Percentiles rank a stretch among this genome's conserved stretches.
Conservation (phyloP, 2,888 invertebrate genomes). For the Notocelia uddmanniana region DNA sequence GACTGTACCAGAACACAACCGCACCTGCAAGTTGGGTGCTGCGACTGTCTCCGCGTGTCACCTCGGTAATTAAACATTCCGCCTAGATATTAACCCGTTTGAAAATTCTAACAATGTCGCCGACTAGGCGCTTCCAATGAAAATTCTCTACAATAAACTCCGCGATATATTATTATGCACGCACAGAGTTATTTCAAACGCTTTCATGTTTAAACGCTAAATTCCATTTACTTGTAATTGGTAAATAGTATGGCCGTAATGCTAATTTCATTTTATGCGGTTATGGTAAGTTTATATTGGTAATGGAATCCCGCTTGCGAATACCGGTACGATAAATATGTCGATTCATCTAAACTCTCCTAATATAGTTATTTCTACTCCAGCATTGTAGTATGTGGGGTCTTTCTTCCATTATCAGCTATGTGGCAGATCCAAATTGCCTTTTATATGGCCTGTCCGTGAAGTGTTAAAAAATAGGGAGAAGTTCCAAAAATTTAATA, state of each 20-base stretch:
- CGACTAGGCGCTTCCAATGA: slow-evolving; percentile 66
- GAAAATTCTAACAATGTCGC: slow-evolving; percentile 80
- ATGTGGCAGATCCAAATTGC: slow-evolving; percentile 88
- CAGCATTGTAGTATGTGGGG: no score
- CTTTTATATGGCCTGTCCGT: slow-evolving; percentile 88
- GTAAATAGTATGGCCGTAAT: slow-evolving; percentile 37
- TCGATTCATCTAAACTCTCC: slow-evolving; percentile 21
- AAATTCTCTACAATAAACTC: slow-evolving; percentile 58
- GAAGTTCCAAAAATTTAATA: slow-evolving; percentile 86
- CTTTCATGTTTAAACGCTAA: slow-evolving; percentile 48
- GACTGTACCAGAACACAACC: slow-evolving; percentile 18
- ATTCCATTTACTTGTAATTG: slow-evolving; percentile 47
- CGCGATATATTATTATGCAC: slow-evolving; percentile 47
- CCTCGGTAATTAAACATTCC: slow-evolving; percentile 66
- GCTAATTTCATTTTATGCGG: slow-evolving; percentile 41
- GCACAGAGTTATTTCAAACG: slow-evolving; percentile 48
- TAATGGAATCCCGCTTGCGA: slow-evolving; percentile 22
- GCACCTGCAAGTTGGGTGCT: slow-evolving; percentile 27
- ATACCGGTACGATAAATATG: slow-evolving; percentile 35
- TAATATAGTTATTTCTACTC: slow-evolving; percentile 22
- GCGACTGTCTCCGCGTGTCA: slow-evolving; percentile 64
- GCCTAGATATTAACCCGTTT: slow-evolving; percentile 73
- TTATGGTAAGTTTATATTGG: slow-evolving; percentile 31
- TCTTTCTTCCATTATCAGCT: slow-evolving; percentile 89
- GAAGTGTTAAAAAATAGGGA: slow-evolving; percentile 88